Conservation (phyloP, 2,113 vertebrate genomes). For the Urocitellus parryii region DNA sequence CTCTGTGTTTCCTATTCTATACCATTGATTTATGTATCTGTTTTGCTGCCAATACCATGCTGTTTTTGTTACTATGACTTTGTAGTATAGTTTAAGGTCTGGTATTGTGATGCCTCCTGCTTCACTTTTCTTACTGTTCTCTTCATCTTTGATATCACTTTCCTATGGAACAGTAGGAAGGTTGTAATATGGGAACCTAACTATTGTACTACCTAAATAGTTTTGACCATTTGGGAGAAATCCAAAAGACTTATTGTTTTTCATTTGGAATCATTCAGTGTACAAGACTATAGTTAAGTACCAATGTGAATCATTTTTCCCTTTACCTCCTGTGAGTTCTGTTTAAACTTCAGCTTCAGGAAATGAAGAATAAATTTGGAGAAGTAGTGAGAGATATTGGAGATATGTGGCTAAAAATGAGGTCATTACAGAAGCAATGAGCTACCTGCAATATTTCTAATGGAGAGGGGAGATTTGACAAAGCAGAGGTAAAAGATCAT, state of each 20-base stretch:
- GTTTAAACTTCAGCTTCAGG: background rate
- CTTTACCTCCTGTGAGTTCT: background rate
- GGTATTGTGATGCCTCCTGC: too few relatives aligned
- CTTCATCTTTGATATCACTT: background rate
- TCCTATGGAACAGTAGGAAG: background rate
- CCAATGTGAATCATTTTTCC: background rate
- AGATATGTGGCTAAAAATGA: background rate
- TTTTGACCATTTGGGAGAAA: background rate
- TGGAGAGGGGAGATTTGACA: background rate
- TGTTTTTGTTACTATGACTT: too few relatives aligned
- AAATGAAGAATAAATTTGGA: background rate
- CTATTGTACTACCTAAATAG: background rate
- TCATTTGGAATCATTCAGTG: background rate
- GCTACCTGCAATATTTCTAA: constrained; percentile 23
- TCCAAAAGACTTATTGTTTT: background rate
- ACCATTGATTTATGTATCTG: too few relatives aligned
- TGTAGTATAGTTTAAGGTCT: too few relatives aligned
- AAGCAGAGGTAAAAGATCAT: background rate
- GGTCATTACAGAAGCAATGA: background rate
- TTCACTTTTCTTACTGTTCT: background rate
- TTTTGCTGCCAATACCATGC: too few relatives aligned
- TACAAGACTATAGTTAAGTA: background rate
- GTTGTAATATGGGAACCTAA: background rate
- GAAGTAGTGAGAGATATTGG: background rate
- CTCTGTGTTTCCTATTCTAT: too few relatives aligned